Base-by-base conservation (phyloP, 2,113 vertebrate genomes). In the Steatornis caripensis region DNA sequence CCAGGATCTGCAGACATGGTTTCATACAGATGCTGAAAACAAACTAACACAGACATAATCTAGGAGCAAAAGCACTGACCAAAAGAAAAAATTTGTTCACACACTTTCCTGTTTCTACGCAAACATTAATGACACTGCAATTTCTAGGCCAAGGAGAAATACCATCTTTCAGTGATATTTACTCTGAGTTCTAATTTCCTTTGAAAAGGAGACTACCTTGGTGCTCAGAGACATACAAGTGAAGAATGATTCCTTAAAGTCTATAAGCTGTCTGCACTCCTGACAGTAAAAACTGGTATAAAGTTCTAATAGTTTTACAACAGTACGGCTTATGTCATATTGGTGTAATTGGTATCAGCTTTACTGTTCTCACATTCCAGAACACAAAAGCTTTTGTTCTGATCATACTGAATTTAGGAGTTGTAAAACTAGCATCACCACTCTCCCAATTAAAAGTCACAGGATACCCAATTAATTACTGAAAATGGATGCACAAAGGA, bases 381-480 rank as follows among this genome's bases (percentile, higher is more conserved):
- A 85, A 74, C 26, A 89, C 57, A 65, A 76, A 43, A 46, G 49
- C n/a, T 85, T 87, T 87, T 96, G 53, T 55, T 94, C 53, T 70
- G 29, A 64, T 77, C 49, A 43, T 15, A 51, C 12, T 32, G 78
- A 88, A 74, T 45, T 81, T 60, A 89, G 55, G 46, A 84, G 60
- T 15, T 78, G 43, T 66, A 70, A 86, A 93, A 91, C 68, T 17
- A 74, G 79, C 43, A 86, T 49, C 41, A 43, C 30, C 34, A 68
- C 48, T 64, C 51, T 87, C 61, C 77, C 65, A 86, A 87, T 51
- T 84, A 93, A 60, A 84, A 92, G 79, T 90, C 90, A 92, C 15
- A 84, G 64, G 61, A 92, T 82, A 90, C 13, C 43, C 1, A 84
- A 93, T 89, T 48, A 93, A 95, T 95, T 89, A 87, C 48, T 95